A percentile compares a stretch with the other conserved stretches of the same genome.
Conservation (phyloP, 2,113 vertebrate species). For the Aspidoscelis tigris region DNA sequence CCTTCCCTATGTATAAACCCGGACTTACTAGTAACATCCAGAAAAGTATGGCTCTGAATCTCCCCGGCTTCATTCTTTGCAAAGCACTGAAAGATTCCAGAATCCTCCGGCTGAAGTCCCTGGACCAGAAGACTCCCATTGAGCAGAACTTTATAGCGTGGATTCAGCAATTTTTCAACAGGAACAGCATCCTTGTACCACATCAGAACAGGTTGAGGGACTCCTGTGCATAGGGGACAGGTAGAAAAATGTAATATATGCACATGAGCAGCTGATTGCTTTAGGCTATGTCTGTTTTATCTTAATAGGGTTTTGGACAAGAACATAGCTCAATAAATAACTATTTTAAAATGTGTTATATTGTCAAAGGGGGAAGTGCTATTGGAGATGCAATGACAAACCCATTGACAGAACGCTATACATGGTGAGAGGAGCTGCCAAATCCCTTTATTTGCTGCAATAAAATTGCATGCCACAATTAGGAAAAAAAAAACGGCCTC, state of each 20-base stretch:
- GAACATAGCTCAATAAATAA: conserved; percentile 33
- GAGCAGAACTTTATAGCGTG: conserved; percentile 85
- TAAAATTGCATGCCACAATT: conserved; percentile 29
- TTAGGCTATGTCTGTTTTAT: background rate
- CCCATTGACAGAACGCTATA: conserved; percentile 27
- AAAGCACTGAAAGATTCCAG: conserved; percentile 94
- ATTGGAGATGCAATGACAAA: conserved; percentile 43
- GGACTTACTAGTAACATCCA: conserved; percentile 92
- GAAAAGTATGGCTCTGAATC: conserved; percentile 84
- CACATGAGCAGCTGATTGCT: rapidly evolving
- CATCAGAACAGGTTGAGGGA: conserved; percentile 83
- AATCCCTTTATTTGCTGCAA: conserved; percentile 67
- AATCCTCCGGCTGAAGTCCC: conserved; percentile 83
- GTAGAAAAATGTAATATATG: rapidly evolving
- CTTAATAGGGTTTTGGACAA: conserved; percentile 1
- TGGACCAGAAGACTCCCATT: conserved; percentile 83
- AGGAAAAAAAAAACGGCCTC: background rate
- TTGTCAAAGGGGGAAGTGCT: conserved; percentile 30
- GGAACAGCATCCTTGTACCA: conserved; percentile 92
- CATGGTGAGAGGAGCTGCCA: conserved; percentile 49
- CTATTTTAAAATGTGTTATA: conserved; percentile 3
- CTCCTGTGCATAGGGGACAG: conserved; percentile 66
- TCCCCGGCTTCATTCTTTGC: conserved; percentile 88
- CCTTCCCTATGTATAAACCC: background rate
- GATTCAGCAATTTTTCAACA: conserved; percentile 81